Percentiles rank a stretch among this genome's conserved stretches.
Conservation (phyloP, 1,140 invertebrate genomes). For the Hypsibius dujardini region DNA sequence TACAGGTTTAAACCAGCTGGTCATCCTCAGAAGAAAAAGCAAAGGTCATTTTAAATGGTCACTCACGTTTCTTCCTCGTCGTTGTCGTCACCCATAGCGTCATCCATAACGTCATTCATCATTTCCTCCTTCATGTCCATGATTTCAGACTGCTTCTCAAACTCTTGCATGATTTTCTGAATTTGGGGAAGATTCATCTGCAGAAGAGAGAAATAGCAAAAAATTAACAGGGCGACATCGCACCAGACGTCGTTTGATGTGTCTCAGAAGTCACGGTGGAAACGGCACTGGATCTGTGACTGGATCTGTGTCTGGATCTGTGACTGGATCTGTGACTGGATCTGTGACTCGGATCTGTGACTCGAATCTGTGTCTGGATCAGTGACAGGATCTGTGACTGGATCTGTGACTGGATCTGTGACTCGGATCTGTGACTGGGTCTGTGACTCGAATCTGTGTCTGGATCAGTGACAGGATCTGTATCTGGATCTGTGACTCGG, state of each 20-base stretch:
- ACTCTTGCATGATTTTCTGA: constrained; percentile 95
- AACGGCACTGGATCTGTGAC: constrained; percentile 3
- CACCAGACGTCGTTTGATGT: too few species aligned
- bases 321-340: too few species aligned
- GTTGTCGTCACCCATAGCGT: constrained; percentile 92
- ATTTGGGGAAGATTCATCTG: constrained; percentile 96
- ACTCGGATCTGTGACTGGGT: neutral
- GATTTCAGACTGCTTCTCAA: constrained; percentile 98
- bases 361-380: neutral
- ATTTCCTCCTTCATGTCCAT: constrained; percentile 99
- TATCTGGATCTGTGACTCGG: too few species aligned
- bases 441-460: neutral
- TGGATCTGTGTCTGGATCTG: too few species aligned
- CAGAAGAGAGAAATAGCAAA: constrained; percentile 22
- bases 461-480: neutral
- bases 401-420: too few species aligned
- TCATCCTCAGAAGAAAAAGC: constrained; percentile 12
- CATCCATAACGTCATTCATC: constrained; percentile 98
- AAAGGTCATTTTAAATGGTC: neutral
- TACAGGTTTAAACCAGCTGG: constrained; percentile 12
- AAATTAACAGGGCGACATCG: too few species aligned
- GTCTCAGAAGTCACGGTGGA: too few species aligned
- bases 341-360: neutral
- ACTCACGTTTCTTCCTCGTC: constrained; percentile 89
- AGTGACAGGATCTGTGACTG: neutral